Evolutionary conservation across 2,113 vertebrate species (phyloP).

Genomic region (Ceyx margarethae): DNA sequence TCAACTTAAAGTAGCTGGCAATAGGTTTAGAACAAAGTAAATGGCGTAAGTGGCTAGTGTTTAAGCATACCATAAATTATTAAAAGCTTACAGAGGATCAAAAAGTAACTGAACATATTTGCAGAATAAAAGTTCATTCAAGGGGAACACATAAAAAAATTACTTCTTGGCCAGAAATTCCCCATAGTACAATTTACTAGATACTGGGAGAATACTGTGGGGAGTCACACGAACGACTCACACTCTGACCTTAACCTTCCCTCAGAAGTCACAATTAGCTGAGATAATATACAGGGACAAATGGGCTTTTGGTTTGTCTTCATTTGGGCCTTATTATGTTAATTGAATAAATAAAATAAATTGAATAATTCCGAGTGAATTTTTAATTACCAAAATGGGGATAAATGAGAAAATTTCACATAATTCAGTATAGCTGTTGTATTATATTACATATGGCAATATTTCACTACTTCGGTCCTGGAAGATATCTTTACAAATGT

Average conservation of each 20-base stretch:
- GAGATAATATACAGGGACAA: background rate
- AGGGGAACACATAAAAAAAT: background rate
- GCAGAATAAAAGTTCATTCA: background rate
- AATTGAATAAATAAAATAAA: too few relatives aligned
- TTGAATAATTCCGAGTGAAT: background rate
- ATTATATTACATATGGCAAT: background rate
- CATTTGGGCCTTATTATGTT: background rate
- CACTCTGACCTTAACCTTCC: background rate
- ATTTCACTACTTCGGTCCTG: background rate
- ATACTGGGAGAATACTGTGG: background rate
- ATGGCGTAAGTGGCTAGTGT: accelerated
- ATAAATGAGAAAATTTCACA: background rate
- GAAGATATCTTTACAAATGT: background rate
- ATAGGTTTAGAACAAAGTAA: background rate
- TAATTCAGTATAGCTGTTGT: background rate
- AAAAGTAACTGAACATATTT: background rate
- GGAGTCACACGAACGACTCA: background rate
- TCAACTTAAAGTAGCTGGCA: background rate
- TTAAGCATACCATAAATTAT: background rate
- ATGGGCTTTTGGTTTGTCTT: background rate
- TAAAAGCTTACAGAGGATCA: background rate
- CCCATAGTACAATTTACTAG: background rate
- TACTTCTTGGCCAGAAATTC: background rate
- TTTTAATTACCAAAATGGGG: background rate
- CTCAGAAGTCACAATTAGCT: background rate